Percentiles rank a stretch among this genome's conserved stretches.
Evolutionary conservation across 2,113 vertebrate species (phyloP).

Genomic region (Mionectes macconnelli): DNA sequence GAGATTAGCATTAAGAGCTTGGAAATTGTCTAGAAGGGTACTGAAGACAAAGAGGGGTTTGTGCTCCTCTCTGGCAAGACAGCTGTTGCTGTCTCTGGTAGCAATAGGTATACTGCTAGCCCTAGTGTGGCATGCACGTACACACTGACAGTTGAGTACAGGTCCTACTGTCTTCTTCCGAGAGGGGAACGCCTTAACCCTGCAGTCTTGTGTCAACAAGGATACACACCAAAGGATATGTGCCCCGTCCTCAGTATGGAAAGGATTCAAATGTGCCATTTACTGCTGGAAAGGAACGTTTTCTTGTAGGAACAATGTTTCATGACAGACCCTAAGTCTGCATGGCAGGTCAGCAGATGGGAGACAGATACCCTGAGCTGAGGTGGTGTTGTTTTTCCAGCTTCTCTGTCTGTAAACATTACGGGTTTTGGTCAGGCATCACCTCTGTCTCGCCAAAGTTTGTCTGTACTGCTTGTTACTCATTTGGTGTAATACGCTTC

Average conservation of each 20-base stretch:
- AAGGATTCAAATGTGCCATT: not conserved
- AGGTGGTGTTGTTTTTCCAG: not conserved
- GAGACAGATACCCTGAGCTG: not conserved
- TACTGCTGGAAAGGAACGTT: not conserved
- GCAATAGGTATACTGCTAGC: not conserved
- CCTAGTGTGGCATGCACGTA: not conserved
- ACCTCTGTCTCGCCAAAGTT: not conserved
- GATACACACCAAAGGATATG: fast-evolving
- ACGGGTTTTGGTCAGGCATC: not conserved
- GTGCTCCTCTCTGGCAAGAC: fast-evolving
- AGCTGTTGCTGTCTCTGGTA: not conserved
- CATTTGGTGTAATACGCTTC: not conserved
- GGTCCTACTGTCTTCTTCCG: not conserved
- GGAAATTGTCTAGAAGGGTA: not conserved
- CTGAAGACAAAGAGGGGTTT: not conserved
- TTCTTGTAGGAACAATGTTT: not conserved
- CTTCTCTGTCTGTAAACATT: not conserved
- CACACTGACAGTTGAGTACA: not conserved
- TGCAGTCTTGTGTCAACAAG: not conserved
- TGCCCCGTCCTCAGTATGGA: not conserved
- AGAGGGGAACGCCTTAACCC: not conserved
- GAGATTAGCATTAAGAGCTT: not conserved
- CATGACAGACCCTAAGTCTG: not conserved
- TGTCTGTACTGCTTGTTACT: not conserved
- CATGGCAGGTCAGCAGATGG: not conserved